Base-by-base conservation (phyloP, 2,888 invertebrate genomes). In the Heteromyza rotundicornis region DNA sequence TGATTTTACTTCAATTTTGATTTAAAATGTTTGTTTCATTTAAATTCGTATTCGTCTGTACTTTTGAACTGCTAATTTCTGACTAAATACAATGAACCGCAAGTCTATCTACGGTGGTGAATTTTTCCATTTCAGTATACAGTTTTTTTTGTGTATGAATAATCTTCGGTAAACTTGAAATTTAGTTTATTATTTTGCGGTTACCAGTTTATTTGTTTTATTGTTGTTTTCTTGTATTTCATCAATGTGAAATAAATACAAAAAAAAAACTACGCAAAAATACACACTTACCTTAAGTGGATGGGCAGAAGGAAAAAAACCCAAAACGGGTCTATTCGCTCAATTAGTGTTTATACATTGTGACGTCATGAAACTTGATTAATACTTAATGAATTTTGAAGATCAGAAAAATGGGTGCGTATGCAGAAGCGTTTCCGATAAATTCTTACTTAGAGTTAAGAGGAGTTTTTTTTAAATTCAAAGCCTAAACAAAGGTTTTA, bases 41-140 rank as follows among this genome's bases (percentile, higher is more conserved):
- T n/a, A 40, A n/a, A n/a, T 44, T 20, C 44, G 14, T 16, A 44
- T 16, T 53, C 62, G 62, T 62, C 57, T 24, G 49, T 40, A 57
- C 62, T 52, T 57, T 53, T 24, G 35, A 35, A 35, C 62, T 44
- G 32, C 62, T 57, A 35, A 62, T 35, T 12, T 19, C 35, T 40
- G 49, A 62, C 32, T 35, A n/a, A 58, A 16, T 53, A 24, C 2
- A 14, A n/a, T 49, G 49, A 44, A 53, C 23, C 53, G n/a, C 16
- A 14, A 35, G n/a, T 36, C n/a, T 12, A 5, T 47, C 10, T 40
- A 40, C 47, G 47, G 19, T 47, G 17, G 5, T 24, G 20, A 44
- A 17, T 50, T 24, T 19, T 50, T 14, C 40, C 8, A 40, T 3
- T 40, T 40, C 16, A n/a, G 12, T 7, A 40, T 3, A 40, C 5